Conservation (phyloP, 1,140 invertebrate species). For the Aradophagus sp. region DNA sequence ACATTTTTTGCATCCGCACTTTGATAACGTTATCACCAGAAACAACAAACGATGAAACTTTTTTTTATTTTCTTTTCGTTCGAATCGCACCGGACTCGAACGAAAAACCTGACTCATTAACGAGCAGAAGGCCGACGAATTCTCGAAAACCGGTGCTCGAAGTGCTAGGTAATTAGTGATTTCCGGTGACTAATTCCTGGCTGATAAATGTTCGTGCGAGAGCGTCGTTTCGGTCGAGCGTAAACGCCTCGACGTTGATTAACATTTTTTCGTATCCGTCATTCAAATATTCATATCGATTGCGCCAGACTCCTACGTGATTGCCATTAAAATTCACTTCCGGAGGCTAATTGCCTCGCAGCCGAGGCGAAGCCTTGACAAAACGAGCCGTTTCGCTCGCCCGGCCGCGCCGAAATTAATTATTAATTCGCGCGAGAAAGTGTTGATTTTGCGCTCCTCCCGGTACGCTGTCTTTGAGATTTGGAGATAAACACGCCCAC, state of each 20-base stretch:
- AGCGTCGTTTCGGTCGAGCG: constrained; percentile 24
- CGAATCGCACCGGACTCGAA: too few relatives aligned
- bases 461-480: constrained; percentile 4
- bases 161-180: constrained; percentile 56
- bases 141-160: constrained; percentile 23
- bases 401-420: too few relatives aligned
- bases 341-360: constrained; percentile 45
- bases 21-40: too few relatives aligned
- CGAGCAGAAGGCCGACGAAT: constrained; percentile 46
- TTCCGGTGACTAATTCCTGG: constrained; percentile 54
- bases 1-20: too few relatives aligned
- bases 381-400: too few relatives aligned
- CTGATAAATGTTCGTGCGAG: constrained; percentile 11
- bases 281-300: constrained; percentile 39
- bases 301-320: constrained; percentile 41
- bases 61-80: too few relatives aligned
- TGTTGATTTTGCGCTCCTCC: constrained; percentile 28
- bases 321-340: constrained; percentile 45
- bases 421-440: constrained; percentile 22
- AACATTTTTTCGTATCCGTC: constrained; percentile 24
- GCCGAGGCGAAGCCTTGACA: constrained; percentile 4
- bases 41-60: too few relatives aligned
- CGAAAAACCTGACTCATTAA: constrained; percentile 20
- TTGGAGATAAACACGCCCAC: constrained; percentile 45
- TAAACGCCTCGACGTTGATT: constrained; percentile 4